These are phyloP conservation scores for Stratiomys singularior DNA, from an alignment of 2,888 invertebrate genomes.

Conservation along the genomic window DNA sequence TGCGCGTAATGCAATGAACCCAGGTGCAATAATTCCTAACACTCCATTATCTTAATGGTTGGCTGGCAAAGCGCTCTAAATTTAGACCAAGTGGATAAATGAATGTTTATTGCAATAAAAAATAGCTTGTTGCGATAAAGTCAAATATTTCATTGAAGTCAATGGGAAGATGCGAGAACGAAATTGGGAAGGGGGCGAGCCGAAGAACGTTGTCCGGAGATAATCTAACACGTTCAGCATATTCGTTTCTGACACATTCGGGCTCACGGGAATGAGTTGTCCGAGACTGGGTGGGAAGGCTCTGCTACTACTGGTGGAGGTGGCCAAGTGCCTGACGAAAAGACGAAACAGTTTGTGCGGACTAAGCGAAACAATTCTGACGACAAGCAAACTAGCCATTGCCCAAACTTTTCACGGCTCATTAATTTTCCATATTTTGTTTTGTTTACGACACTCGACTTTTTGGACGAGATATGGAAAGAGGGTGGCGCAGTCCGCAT, in stretches of 20 bases:
- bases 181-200: constrained; percentile 4
- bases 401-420: constrained; percentile 24
- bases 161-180: background rate
- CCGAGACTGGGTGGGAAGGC: background rate
- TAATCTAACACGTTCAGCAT: constrained; percentile 26
- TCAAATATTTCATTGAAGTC: constrained; percentile 16
- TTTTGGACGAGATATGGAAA: background rate
- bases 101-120: constrained; percentile 32
- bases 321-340: background rate
- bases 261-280: background rate
- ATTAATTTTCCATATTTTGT: constrained; percentile 35
- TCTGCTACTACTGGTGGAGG: background rate
- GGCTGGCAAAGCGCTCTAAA: constrained; percentile 29
- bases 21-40: constrained; percentile 23
- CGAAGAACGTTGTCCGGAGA: constrained; percentile 13
- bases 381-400: constrained; percentile 12
- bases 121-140: constrained; percentile 28
- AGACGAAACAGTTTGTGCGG: background rate
- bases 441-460: constrained; percentile 30
- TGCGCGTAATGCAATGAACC: constrained; percentile 5
- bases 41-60: constrained; percentile 27
- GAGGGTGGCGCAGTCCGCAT: background rate
- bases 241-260: background rate
- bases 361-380: background rate
- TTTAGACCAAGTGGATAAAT: constrained; percentile 12